Evolutionary conservation across 2,113 vertebrate species (phyloP), one percentile per base, ranked within the genome.

Genomic region (Paracanthobrama guichenoti): DNA sequence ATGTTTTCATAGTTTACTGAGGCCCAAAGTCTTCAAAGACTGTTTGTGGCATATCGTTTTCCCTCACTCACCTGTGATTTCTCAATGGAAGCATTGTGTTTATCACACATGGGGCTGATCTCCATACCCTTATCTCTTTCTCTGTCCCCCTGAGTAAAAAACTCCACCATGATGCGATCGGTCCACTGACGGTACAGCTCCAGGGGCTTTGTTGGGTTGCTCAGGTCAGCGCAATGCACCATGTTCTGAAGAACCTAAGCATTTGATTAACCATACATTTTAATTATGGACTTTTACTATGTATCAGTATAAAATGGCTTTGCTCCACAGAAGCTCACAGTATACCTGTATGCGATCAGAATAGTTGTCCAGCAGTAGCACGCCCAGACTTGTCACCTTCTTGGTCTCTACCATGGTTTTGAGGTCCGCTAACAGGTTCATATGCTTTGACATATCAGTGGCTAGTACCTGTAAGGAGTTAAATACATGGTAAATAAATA

Each of bases 401-500:
- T 97, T 98, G n/a, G 97, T 98, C 91, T 98, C 97, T 85, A 98
- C 97, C 97, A 97, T 98, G 26, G 97, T 98, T 89, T 98, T 98
- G 83, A 98, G 92, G 85, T 98, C 97, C 0, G 96, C 97, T 91
- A 98, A 90, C 18, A 98, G 92, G 85, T 95, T 97, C 97, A 98
- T 98, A 91, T 98, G 97, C 89, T 98, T 98, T 83, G 96, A 98
- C 97, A 98, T 97, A 87, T 98, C 97, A 0, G 97, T 98, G 71
- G 97, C 97, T 87, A 98, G 81, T 82, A 98, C 97, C 97, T 98
- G 92, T 62, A 22, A 35, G 60, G 18, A 44, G 84, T 57, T n/a
- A 79, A 28, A 42, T 24, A 11, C 20, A 73, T 9, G 10, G 2
- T 16, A 79, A 46, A 22, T 67, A 44, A 50, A 72, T 77, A 10